Conservation (phyloP, 2,797 vertebrate genomes). For the Odontamblyopus lacepedii region DNA sequence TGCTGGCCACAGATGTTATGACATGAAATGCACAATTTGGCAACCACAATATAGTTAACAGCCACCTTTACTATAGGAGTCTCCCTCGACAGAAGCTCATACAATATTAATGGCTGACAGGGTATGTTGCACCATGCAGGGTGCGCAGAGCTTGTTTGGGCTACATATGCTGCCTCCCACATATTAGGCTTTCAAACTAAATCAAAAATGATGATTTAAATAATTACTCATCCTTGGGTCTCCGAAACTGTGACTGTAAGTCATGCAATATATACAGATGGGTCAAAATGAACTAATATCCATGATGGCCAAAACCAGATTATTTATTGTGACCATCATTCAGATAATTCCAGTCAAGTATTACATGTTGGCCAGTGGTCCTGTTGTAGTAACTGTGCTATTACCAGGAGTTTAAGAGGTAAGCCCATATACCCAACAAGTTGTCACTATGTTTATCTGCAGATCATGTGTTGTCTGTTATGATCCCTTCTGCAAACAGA, state of each 20-base stretch:
- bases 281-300: not conserved
- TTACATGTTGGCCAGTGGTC: not conserved
- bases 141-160: conserved; percentile 1
- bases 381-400: not conserved
- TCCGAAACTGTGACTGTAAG: no score
- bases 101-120: conserved; percentile 7
- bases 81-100: not conserved
- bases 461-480: not conserved
- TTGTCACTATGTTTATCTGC: not conserved
- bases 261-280: not conserved
- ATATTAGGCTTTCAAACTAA: not conserved
- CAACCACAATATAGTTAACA: not conserved
- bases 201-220: not conserved
- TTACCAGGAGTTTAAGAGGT: not conserved
- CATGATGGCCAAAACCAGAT: not conserved
- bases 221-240: not conserved
- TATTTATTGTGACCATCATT: not conserved
- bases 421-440: not conserved
- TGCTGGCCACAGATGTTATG: not conserved
- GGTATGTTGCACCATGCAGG: conserved; percentile 9
- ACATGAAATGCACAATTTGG: not conserved
- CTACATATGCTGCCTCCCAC: not conserved
- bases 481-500: no score
- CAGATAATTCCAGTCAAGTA: not conserved
- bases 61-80: not conserved